Base-by-base conservation (phyloP, 2,888 invertebrate genomes). In the Tubiluchus corallicola region DNA sequence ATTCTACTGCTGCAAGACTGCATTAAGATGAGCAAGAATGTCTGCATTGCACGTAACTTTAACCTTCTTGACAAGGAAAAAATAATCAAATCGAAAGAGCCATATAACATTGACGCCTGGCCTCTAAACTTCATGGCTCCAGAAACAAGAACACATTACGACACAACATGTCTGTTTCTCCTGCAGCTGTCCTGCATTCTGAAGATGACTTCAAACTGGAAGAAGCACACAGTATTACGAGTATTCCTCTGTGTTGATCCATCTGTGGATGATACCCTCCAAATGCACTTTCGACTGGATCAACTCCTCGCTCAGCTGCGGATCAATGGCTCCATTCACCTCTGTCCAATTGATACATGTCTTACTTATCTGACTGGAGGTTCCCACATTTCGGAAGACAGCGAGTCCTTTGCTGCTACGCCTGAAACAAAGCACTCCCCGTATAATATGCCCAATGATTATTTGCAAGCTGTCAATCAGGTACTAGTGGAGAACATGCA, bases 141-240 rank as follows among this genome's bases (percentile, higher is more conserved):
- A 68, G 47, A 75, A 74, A 62, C 78, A 71, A 57, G 82, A 76
- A 66, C 76, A 76, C 44, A 66, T 49, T 90, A 90, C 67, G 85
- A 88, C 52, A 84, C 82, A 50, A 83, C 84, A 2, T 87, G 64
- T 9, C 69, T 96, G 49, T 98, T 98, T 68, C 82, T 94, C 73
- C 77, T 98, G 63, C 98, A 98, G 62, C 67, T 98, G 50, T 88
- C 94, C 0, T 94, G 94, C 53, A 92, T 98, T 43, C 76, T 90
- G 44, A 80, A 84, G 54, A 90, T 90, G 74, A 79, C 71, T 47
- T 55, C 57, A 2, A 52, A 52, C 17, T 65, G 64, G 64, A 4
- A 20, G 17, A n/a, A 21, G 15, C 17, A 13, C 5, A 9, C 39
- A 4, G 40, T 13, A 5, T 44, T 47, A 16, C 17, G 37, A 3